Percentiles rank a stretch among this genome's conserved stretches.
Evolutionary conservation across 2,888 invertebrate species (phyloP).

Genomic region (Scelioninae gen. 2): DNA sequence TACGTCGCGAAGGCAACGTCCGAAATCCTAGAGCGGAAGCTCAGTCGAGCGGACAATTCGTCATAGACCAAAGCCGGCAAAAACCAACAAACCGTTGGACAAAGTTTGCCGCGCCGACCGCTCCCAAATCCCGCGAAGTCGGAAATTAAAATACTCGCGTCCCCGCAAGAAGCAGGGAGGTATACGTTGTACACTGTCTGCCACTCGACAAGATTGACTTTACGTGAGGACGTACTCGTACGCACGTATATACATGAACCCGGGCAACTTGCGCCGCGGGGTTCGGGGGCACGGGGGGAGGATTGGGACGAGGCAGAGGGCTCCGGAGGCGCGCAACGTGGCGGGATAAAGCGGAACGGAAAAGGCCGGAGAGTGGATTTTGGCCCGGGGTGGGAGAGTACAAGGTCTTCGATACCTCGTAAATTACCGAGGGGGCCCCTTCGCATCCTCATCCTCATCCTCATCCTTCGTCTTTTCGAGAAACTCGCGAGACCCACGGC

Average conservation of each 20-base stretch:
- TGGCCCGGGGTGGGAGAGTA: slow-evolving; percentile 73
- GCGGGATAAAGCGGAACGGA: background rate
- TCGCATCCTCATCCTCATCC: slow-evolving; percentile 63
- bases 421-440: slow-evolving; percentile 71
- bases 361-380: slow-evolving; percentile 67
- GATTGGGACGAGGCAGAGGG: too few relatives aligned
- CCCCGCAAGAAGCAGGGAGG: slow-evolving; percentile 24
- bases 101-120: slow-evolving; percentile 6
- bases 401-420: slow-evolving; percentile 75
- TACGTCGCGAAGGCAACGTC: background rate
- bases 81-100: slow-evolving; percentile 12
- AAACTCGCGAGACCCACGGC: slow-evolving; percentile 63
- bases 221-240: slow-evolving; percentile 51
- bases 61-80: slow-evolving; percentile 11
- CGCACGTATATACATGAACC: slow-evolving; percentile 41
- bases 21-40: slow-evolving; percentile 7
- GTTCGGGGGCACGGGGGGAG: background rate
- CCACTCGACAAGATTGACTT: slow-evolving; percentile 60
- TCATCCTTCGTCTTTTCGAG: slow-evolving; percentile 68
- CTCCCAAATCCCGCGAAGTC: slow-evolving; percentile 1
- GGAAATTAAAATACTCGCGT: slow-evolving; percentile 36
- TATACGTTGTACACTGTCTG: slow-evolving; percentile 51
- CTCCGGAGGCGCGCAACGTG: too few relatives aligned
- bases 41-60: slow-evolving; percentile 5
- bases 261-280: background rate